Evolutionary conservation across 1,140 invertebrate species (phyloP), one percentile per base, ranked within the genome.

Genomic region (Thrips palmi): DNA sequence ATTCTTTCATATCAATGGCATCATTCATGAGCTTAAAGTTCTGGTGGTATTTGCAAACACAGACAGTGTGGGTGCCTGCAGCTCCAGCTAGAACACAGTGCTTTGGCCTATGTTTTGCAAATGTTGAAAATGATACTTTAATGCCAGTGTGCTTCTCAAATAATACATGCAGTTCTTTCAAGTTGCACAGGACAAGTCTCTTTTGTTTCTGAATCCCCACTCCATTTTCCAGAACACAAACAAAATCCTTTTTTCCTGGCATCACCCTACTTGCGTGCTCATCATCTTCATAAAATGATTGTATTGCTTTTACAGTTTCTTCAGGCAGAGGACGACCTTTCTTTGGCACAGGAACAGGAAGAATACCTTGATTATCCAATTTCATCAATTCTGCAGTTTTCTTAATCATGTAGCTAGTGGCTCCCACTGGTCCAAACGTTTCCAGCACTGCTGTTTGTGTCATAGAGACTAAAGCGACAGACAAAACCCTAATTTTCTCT

Each of bases 11-110:
- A 33, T 40, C 40, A 23, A 24, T 20, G 12, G 17, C 40, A 23
- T 29, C 19, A 22, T 47, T 44, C 44, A 48, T 47, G 15, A 50
- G 42, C 39, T 47, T 48, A 3, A 46, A 24, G 28, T 52, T 52
- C 33, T 50, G 45, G 40, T 50, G 47, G 20, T 39, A 34, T 6
- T 32, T 21, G 39, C 48, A 52, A 10, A 51, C 43, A 33, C 47
- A 51, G 24, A 46, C 42, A 18, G 43, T 42, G 35, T 52, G 40
- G 14, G 44, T 47, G 3, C 47, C 44, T 34, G 28, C 34, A 7
- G 37, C 23, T 25, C 45, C 44, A 25, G 44, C 47, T 22, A 45
- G 31, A 30, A 48, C 36, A 40, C 43, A 49, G 24, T 45, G 17
- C 33, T 41, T 42, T 2, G 43, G 45, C 21, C 44, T 25, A 27